Conservation (phyloP, 1,140 invertebrate species). For the Probaryconus sp. region DNA sequence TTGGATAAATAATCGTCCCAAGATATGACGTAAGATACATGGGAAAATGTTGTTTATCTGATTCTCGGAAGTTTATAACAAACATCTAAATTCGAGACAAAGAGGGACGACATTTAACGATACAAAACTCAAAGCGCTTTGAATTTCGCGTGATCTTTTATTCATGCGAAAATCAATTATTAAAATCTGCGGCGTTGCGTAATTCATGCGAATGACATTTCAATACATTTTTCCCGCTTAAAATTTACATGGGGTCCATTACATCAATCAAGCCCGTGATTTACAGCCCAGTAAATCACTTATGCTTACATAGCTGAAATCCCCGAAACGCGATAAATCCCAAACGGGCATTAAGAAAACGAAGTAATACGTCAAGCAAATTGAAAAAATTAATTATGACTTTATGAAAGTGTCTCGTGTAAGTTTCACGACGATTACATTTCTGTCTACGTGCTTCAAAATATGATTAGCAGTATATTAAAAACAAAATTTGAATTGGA, state of each 20-base stretch:
- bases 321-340: conserved; percentile 22
- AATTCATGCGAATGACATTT: conserved; percentile 16
- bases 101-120: no score
- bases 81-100: no score
- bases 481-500: no score
- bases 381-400: conserved; percentile 31
- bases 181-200: conserved; percentile 33
- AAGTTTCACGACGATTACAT: no score
- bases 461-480: no score
- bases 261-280: conserved; percentile 41
- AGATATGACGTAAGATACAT: no score
- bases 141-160: conserved; percentile 24
- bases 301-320: conserved; percentile 3
- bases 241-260: conserved; percentile 16
- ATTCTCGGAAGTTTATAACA: no score
- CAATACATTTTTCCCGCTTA: conserved; percentile 17
- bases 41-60: no score
- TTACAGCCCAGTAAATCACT: conserved; percentile 45
- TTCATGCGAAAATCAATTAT: conserved; percentile 19
- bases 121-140: no score
- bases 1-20: no score
- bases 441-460: no score
- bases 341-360: conserved; percentile 11
- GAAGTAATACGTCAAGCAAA: conserved; percentile 7
- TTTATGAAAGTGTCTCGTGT: no score